Percentiles rank a stretch among this genome's conserved stretches.
phyloP scores from a whole-genome alignment of 1,140 invertebrate species.

The Pygmarrhopalites habei region DNA sequence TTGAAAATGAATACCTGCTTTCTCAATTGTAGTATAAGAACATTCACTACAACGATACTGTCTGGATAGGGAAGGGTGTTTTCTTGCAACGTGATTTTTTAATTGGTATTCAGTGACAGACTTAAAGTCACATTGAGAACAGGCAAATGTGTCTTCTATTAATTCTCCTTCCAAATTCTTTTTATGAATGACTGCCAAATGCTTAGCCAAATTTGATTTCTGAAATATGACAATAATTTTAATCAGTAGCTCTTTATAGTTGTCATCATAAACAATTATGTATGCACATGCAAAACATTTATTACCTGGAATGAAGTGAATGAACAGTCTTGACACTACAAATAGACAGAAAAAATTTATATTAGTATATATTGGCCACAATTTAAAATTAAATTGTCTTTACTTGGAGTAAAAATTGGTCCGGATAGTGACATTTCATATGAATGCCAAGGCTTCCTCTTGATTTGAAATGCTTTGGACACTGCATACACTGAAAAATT shows the following conservation, averaged over 20 bases:
- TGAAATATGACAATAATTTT: too few species aligned
- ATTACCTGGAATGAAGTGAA: conserved; percentile 31
- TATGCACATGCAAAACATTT: too few species aligned
- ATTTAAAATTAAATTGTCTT: conserved; percentile 14
- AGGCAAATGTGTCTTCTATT: conserved; percentile 32
- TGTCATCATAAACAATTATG: too few species aligned
- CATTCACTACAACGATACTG: conserved; percentile 49
- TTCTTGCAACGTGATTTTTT: conserved; percentile 40
- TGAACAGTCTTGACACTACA: conserved; percentile 37
- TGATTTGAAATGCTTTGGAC: conserved; percentile 39
- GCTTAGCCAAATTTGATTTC: conserved; percentile 40
- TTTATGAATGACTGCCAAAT: conserved; percentile 40
- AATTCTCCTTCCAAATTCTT: conserved; percentile 38
- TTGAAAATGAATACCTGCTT: too few species aligned
- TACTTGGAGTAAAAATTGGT: conserved; percentile 29
- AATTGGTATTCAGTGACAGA: conserved; percentile 40
- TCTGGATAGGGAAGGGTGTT: conserved; percentile 40
- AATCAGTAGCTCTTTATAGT: too few species aligned
- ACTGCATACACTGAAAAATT: conserved; percentile 39
- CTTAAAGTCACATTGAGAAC: conserved; percentile 38
- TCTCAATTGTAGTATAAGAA: conserved; percentile 48
- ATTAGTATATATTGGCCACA: neutral
- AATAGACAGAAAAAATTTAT: conserved; percentile 13
- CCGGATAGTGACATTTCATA: conserved; percentile 26
- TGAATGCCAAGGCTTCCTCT: conserved; percentile 32